Percentiles rank a stretch among this genome's conserved stretches.
Conservation (phyloP, 2,888 invertebrate genomes). For the Aricia artaxerxes region DNA sequence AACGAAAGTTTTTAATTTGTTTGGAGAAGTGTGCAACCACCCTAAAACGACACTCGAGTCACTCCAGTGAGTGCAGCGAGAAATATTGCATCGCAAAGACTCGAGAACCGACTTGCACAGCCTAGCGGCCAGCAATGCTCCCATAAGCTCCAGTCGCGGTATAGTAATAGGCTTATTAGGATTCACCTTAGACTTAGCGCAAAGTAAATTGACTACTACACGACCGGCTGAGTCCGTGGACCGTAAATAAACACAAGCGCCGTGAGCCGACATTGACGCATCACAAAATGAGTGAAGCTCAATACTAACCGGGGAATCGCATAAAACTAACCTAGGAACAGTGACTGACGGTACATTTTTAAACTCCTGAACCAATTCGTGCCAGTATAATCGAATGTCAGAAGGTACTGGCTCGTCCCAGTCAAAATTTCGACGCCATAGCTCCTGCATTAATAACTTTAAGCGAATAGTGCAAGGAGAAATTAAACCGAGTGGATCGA, state of each 20-base stretch:
- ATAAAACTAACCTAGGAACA: slow-evolving; percentile 41
- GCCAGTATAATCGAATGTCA: slow-evolving; percentile 40
- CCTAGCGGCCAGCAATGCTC: slow-evolving; percentile 40
- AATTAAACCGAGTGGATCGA: slow-evolving; percentile 43
- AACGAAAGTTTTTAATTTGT: slow-evolving; percentile 34
- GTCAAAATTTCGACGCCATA: slow-evolving; percentile 33
- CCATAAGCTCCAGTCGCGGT: slow-evolving; percentile 46
- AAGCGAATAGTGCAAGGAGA: slow-evolving; percentile 35
- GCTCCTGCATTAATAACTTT: slow-evolving; percentile 39
- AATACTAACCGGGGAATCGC: slow-evolving; percentile 36
- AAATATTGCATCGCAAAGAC: slow-evolving; percentile 20
- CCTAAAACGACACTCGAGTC: slow-evolving; percentile 30
- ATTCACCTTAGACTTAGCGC: slow-evolving; percentile 45
- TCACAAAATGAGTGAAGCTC: slow-evolving; percentile 47
- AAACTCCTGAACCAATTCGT: not conserved
- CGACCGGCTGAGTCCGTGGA: not conserved
- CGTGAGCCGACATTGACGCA: slow-evolving; percentile 44
- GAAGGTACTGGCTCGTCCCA: slow-evolving; percentile 44
- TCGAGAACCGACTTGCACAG: slow-evolving; percentile 9
- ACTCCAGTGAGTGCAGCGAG: not conserved
- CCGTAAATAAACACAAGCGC: slow-evolving; percentile 40
- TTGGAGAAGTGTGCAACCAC: slow-evolving; percentile 31
- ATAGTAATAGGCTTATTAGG: slow-evolving; percentile 46
- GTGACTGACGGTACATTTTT: slow-evolving; percentile 29
- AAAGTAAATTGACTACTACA: slow-evolving; percentile 40